A percentile compares a stretch with the other conserved stretches of the same genome.
Evolutionary conservation across 2,113 vertebrate species (phyloP).

Genomic region (Odocoileus virginianus): DNA sequence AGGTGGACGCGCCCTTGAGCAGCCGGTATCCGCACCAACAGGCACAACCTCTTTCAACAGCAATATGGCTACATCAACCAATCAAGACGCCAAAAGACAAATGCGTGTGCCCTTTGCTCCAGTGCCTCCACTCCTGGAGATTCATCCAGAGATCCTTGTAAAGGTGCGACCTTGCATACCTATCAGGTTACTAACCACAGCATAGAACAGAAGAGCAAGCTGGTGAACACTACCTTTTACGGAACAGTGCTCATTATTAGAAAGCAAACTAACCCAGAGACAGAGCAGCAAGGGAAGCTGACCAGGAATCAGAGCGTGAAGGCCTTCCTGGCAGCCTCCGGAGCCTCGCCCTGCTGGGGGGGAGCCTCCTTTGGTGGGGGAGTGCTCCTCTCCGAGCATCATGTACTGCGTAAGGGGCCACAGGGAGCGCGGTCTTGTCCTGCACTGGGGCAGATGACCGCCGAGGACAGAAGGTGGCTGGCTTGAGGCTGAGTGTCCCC

Average conservation of each 20-base stretch:
- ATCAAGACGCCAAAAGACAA: background rate
- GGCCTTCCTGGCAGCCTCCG: background rate
- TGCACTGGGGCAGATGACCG: background rate
- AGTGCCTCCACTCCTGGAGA: background rate
- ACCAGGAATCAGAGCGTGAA: rapidly evolving
- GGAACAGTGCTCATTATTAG: no score
- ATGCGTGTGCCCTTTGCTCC: background rate
- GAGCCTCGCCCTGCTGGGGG: background rate
- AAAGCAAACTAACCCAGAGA: background rate
- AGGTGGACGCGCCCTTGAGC: rapidly evolving
- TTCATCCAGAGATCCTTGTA: background rate
- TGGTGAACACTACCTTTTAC: background rate
- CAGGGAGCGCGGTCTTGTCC: background rate
- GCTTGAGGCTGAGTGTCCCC: background rate
- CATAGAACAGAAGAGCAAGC: background rate
- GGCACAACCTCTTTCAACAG: background rate
- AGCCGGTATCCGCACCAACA: rapidly evolving
- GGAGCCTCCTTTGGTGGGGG: background rate
- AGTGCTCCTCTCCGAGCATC: rapidly evolving
- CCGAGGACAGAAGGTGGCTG: background rate
- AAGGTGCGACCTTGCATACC: background rate
- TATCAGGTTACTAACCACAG: background rate
- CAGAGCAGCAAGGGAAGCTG: background rate
- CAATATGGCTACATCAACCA: background rate
- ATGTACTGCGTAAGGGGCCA: background rate